Evolutionary conservation across 2,888 invertebrate genomes (phyloP).

Genomic region (Tetheella fluctuosa): DNA sequence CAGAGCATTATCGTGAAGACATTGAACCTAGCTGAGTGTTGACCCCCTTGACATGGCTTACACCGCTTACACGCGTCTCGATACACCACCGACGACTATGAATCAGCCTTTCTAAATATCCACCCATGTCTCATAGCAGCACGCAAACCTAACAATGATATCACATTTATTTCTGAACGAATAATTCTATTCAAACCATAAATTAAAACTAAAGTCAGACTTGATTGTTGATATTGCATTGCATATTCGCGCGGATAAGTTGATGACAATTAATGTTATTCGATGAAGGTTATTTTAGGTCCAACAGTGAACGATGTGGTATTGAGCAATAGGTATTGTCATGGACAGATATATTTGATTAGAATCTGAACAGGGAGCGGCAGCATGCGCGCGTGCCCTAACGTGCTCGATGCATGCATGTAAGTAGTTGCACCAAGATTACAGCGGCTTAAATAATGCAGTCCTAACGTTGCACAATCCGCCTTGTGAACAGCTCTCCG

Average conservation of each 20-base stretch:
- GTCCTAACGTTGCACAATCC: slow-evolving; percentile 62
- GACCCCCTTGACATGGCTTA: slow-evolving; percentile 60
- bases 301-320: slow-evolving; percentile 28
- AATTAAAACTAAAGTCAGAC: background rate
- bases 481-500: slow-evolving; percentile 46
- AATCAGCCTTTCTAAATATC: slow-evolving; percentile 61
- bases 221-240: background rate
- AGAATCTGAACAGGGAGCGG: slow-evolving; percentile 50
- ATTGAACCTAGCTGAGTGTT: slow-evolving; percentile 68
- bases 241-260: background rate
- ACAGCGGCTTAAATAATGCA: slow-evolving; percentile 56
- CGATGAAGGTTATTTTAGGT: no score
- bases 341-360: slow-evolving; percentile 53
- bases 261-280: no score
- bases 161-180: slow-evolving; percentile 35
- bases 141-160: slow-evolving; percentile 51
- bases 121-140: slow-evolving; percentile 29
- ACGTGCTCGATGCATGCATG: slow-evolving; percentile 32
- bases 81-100: slow-evolving; percentile 52
- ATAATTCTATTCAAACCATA: background rate
- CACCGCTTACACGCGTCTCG: slow-evolving; percentile 39
- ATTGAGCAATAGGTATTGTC: slow-evolving; percentile 61
- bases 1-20: slow-evolving; percentile 65
- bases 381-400: slow-evolving; percentile 37
- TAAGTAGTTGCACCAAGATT: slow-evolving; percentile 49